Evolutionary conservation across 2,113 vertebrate species (phyloP), one percentile per base, ranked within the genome.

Genomic region (Tautogolabrus adspersus): DNA sequence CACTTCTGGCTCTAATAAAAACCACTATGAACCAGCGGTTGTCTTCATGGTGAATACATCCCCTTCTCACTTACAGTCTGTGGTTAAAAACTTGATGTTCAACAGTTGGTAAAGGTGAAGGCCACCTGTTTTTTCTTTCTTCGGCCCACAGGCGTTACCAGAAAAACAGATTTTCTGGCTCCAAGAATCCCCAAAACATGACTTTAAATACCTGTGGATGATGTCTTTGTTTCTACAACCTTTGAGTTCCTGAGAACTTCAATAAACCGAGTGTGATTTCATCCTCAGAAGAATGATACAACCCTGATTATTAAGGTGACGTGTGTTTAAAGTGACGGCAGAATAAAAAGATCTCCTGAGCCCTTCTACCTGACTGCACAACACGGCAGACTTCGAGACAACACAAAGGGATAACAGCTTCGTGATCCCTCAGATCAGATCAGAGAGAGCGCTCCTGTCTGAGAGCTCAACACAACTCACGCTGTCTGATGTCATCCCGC

Each of bases 401-500:
- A 12, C 60, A 38, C 37, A 46, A 21, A 38, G 22, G 10, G 56
- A 59, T 58, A 15, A 52, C 34, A 42, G 22, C 10, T 34, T 47
- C 61, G 16, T 56, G 40, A 82, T 62, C 46, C 40, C 6, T 46
- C 15, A 47, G 34, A 73, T 37, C 2, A 26, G 54, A 77, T 67
- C 70, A 63, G 18, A 46, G 30, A 10, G 38, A 76, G 8, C 3
- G 0, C 40, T 71, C 49, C 70, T 49, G 63, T 72, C 54, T 62
- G 19, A 46, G 22, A 21, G 21, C 18, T 55, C 34, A 34, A 23
- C 52, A 66, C 21, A 54, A 37, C 6, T 19, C 37, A 55, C 61
- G 18, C 19, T 15, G 26, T 47, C 79, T 77, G 46, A 62, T 72
- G 81, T 88, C 74, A 65, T 38, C 26, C 54, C 13, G 30, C 44